Base-by-base conservation (phyloP, 2,888 invertebrate genomes). In the Ptychoptera contaminata region DNA sequence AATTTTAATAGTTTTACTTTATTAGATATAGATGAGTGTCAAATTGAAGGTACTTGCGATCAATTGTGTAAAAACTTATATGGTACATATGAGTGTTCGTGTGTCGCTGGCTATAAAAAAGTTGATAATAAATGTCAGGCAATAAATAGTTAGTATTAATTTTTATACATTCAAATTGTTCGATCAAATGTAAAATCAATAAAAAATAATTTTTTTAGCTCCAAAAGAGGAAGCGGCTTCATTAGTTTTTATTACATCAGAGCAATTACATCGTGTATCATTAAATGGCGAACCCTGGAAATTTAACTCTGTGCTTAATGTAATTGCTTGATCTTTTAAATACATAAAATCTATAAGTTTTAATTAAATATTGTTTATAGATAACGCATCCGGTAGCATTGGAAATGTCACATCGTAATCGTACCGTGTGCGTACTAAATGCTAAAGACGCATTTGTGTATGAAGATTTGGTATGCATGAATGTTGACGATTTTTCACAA, bases 1-100 rank as follows among this genome's bases (percentile, higher is more conserved):
- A 12, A 14, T 41, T 16, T 34, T 36, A 23, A 23, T 23, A 23
- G 23, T 23, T 5, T 23, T 23, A 7, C 23, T 23, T 23, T 23
- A 23, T 44, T 63, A 78, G 87, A 88, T 65, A 74, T 77, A 50
- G 73, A 88, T 66, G 86, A 88, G 67, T 90, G 90, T 67, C 62
- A 65, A 51, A 65, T 74, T 51, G 77, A 79, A 50, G 79, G 74
- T 37, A 63, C 74, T 42, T 87, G 86, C 65, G 77, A 83, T 58
- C 87, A 87, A 65, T 58, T 68, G 35, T 87, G 86, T 63, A 67
- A 54, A 54, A 83, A 84, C 67, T 73, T 73, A 12, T 62, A 66
- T 23, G 78, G 79, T 48, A 76, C 78, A 32, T 85, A 70, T 65
- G 59, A 67, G 38, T 92, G 91, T 67, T 63, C 71, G 10, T 91